A percentile compares a stretch with the other conserved stretches of the same genome.
These are phyloP conservation scores for Sporophila hypoxantha DNA, from an alignment of 2,113 vertebrate genomes.

Conservation along the genomic window DNA sequence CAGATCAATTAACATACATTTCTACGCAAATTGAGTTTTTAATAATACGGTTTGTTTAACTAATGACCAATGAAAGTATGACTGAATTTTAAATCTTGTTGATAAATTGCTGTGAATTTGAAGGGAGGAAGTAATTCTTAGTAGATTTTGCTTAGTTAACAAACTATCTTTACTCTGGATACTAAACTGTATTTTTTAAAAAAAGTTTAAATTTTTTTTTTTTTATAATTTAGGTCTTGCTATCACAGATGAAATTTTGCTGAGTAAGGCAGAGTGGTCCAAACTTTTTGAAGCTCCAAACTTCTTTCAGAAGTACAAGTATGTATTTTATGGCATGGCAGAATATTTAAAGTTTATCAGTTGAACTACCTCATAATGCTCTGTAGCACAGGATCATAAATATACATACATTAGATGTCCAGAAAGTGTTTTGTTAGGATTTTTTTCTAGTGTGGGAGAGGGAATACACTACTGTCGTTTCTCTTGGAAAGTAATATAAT, in stretches of 20 bases:
- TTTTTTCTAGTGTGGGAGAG: not conserved
- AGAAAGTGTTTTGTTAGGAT: not conserved
- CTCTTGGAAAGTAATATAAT: not conserved
- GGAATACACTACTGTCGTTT: not conserved
- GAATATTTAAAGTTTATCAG: slow-evolving; percentile 61
- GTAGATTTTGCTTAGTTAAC: not conserved
- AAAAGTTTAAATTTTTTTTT: slow-evolving; percentile 60
- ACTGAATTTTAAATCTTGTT: not conserved
- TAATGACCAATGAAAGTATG: not conserved
- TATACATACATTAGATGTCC: not conserved
- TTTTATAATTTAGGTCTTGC: slow-evolving; percentile 81
- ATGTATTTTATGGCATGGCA: slow-evolving; percentile 87
- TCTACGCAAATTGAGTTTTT: not conserved
- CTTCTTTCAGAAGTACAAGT: slow-evolving; percentile 96
- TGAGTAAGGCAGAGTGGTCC: slow-evolving; percentile 89
- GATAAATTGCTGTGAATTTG: not conserved
- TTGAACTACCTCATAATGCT: slow-evolving; percentile 28
- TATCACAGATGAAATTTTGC: slow-evolving; percentile 89
- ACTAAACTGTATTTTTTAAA: not conserved
- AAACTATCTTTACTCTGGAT: not conserved
- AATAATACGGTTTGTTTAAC: not conserved
- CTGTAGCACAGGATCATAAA: not conserved
- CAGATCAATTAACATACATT: not conserved
- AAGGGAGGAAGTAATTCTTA: not conserved
- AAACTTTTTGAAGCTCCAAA: slow-evolving; percentile 92